Evolutionary conservation across 2,113 vertebrate genomes (phyloP).

Genomic region (Spea bombifrons): DNA sequence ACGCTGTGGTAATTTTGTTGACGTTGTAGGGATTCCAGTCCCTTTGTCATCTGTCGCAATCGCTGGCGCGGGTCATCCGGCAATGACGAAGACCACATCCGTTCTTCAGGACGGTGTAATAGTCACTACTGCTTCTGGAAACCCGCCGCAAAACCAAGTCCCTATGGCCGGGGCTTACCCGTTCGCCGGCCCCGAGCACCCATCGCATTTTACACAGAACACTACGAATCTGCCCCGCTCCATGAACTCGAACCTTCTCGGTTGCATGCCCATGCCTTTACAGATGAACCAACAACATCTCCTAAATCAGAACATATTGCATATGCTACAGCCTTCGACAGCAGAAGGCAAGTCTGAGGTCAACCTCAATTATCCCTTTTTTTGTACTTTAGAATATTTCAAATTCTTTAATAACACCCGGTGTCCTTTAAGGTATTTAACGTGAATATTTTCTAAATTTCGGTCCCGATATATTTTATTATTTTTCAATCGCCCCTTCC

Average conservation of each 20-base stretch:
- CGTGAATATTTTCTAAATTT: too few relatives aligned
- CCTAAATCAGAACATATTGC: conserved; percentile 80
- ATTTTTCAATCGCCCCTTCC: too few relatives aligned
- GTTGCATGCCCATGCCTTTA: conserved; percentile 74
- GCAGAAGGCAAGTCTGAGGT: conserved; percentile 81
- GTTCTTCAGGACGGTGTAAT: conserved; percentile 77
- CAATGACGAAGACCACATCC: conserved; percentile 78
- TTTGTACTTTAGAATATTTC: conserved; percentile 49
- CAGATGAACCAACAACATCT: conserved; percentile 80
- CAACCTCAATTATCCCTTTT: conserved; percentile 71
- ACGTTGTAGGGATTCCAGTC: conserved; percentile 61
- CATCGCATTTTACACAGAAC: conserved; percentile 73
- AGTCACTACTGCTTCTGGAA: conserved; percentile 73
- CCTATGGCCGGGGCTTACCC: conserved; percentile 70
- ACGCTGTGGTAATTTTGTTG: background rate
- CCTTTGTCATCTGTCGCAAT: conserved; percentile 69
- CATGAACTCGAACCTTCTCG: conserved; percentile 75
- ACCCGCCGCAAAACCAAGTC: conserved; percentile 70
- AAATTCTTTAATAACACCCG: too few relatives aligned
- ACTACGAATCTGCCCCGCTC: conserved; percentile 70
- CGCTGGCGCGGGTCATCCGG: conserved; percentile 74
- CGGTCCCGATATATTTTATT: too few relatives aligned
- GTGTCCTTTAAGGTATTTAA: too few relatives aligned
- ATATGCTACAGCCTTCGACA: conserved; percentile 76
- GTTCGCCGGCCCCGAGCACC: conserved; percentile 69